Conservation (phyloP, 2,113 vertebrate species). For the Corapipo altera region DNA sequence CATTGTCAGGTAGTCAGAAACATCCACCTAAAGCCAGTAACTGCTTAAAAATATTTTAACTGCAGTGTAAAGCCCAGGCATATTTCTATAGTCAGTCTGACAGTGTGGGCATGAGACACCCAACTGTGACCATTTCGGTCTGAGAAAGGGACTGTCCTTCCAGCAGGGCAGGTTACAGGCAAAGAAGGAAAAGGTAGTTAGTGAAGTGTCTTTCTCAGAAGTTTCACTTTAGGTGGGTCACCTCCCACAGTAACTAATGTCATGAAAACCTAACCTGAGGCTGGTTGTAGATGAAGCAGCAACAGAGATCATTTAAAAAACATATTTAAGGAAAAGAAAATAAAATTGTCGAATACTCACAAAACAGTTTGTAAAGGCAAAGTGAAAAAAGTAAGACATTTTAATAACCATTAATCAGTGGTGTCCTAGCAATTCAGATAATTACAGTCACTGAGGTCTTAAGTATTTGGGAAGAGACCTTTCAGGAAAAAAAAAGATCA, state of each 20-base stretch:
- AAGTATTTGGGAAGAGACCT: neutral
- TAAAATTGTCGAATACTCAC: neutral
- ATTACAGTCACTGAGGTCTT: neutral
- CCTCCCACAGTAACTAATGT: neutral
- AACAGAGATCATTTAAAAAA: neutral
- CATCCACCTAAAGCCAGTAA: neutral
- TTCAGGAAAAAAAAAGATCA: neutral
- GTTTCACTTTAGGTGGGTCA: neutral
- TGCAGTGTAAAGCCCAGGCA: neutral
- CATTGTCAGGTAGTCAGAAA: neutral
- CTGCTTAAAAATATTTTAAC: neutral
- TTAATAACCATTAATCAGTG: neutral
- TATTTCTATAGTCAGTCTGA: neutral
- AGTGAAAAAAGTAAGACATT: neutral
- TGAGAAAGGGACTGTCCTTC: neutral
- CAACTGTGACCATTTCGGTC: neutral
- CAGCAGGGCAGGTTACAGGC: neutral
- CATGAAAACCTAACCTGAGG: neutral
- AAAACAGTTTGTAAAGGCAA: neutral
- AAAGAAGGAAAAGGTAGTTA: neutral
- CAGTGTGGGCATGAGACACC: fast-evolving
- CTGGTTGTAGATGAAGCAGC: neutral
- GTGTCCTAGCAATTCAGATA: neutral
- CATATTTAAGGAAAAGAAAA: neutral
- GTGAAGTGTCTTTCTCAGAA: neutral